Evolutionary conservation across 92 coral and sea anemone genomes (phyloP), one percentile per base, ranked within the genome.

Genomic region (Heliopora coerulea): DNA sequence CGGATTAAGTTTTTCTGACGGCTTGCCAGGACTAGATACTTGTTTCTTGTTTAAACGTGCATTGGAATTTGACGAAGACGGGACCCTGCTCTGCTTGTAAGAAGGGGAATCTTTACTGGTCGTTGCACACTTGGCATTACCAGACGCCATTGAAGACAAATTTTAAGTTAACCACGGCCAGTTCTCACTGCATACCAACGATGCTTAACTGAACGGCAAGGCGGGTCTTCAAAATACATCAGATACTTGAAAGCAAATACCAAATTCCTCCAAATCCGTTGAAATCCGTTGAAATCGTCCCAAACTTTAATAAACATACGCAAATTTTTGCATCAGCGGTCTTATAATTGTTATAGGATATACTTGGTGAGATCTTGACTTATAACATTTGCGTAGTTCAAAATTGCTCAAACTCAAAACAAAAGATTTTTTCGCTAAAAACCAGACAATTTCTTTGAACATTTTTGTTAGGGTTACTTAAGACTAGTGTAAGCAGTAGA

Each of bases 1-100:
- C 31, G 97, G 97, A 64, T 91, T 91, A 40, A 91, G 84, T 64
- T 87, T 85, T 78, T 91, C 89, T 25, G 97, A 91, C 24, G 97
- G 97, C 35, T 96, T 96, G 35, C 86, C 19, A 19, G 70, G 54
- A 23, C 70, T 63, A 52, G 11, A 13, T 34, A 21, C 70, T 3
- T 37, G 14, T 8, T 46, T 46, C 3, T 8, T 46, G 2, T 15
- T 46, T 7, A 15, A 46, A 8, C 52, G 10, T 46, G 52, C 15
- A 2, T 15, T 46, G 10, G 52, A 8, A 15, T 15, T 46, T 10
- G 52, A 15, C 15, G n/a, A 46, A 46, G 52, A 46, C 52, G 52
- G 12, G 15, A 15, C 52, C n/a, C 15, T 46, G 52, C 15, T 10
- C 6, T 37, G 6, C 42, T 37, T 37, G 42, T 37, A 37, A 4